These are phyloP conservation scores for Manacus vitellinus DNA, from an alignment of 2,113 vertebrate species.

Conservation along the genomic window DNA sequence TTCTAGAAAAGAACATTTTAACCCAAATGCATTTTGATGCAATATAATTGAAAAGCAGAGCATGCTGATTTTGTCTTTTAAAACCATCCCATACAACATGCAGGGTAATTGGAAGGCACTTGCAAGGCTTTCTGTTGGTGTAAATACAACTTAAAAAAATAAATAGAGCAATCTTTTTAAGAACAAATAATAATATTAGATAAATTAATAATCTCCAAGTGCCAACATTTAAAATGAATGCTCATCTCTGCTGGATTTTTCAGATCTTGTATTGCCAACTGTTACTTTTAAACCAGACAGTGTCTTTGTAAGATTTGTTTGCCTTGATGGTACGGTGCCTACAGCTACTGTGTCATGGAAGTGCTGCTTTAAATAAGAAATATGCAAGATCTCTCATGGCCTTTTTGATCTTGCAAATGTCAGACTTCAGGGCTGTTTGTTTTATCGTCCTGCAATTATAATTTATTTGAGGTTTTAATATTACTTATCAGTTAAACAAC, in stretches of 20 bases:
- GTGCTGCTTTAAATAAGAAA: background rate
- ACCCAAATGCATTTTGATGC: background rate
- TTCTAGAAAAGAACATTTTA: background rate
- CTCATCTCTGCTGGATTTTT: background rate
- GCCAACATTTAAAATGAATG: background rate
- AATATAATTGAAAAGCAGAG: background rate
- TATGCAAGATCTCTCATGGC: background rate
- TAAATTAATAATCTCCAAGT: background rate
- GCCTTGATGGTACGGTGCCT: background rate
- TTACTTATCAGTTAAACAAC: background rate
- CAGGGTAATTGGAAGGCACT: background rate
- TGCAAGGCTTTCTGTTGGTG: background rate
- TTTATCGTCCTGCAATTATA: background rate
- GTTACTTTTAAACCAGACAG: background rate
- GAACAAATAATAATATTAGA: background rate
- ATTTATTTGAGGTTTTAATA: slow-evolving; percentile 27
- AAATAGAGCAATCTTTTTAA: background rate
- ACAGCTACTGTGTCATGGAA: background rate
- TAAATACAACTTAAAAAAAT: background rate
- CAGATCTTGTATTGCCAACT: background rate
- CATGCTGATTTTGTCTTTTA: background rate
- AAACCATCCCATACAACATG: background rate
- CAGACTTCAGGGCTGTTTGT: background rate
- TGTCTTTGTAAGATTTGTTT: background rate
- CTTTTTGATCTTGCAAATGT: slow-evolving; percentile 2